Percentiles rank a stretch among this genome's conserved stretches.
phyloP scores from a whole-genome alignment of 2,113 vertebrate species.

The Oncorhynchus kisutch region DNA sequence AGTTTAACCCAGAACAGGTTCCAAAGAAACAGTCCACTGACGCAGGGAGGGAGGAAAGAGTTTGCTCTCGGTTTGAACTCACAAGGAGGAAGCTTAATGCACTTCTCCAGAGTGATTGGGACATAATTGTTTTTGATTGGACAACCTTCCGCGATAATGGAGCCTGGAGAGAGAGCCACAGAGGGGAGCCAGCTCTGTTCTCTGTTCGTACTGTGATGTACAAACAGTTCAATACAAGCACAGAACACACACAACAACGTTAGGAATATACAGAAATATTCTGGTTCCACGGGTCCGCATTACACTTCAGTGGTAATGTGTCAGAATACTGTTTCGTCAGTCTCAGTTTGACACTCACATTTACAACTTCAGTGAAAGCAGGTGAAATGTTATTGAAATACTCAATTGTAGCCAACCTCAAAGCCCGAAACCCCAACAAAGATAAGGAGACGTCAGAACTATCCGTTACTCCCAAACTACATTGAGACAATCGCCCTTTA shows the following conservation, averaged over 20 bases:
- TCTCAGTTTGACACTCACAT: too few relatives aligned
- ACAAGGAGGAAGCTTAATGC: background rate
- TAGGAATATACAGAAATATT: slow-evolving; percentile 7
- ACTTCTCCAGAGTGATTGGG: slow-evolving; percentile 34
- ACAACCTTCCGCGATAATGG: slow-evolving; percentile 47
- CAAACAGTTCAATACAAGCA: background rate
- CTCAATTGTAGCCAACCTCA: too few relatives aligned
- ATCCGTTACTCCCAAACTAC: background rate
- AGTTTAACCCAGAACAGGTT: background rate
- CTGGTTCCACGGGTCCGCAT: slow-evolving; percentile 3
- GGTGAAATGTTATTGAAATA: too few relatives aligned
- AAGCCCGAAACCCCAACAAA: too few relatives aligned
- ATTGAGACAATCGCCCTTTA: background rate
- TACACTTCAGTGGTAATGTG: too few relatives aligned
- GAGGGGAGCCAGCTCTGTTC: slow-evolving; percentile 1
- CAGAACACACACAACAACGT: slow-evolving; percentile 14
- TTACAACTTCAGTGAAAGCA: too few relatives aligned
- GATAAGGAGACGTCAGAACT: background rate
- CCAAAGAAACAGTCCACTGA: background rate
- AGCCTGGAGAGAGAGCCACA: slow-evolving; percentile 24
- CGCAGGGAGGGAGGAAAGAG: background rate
- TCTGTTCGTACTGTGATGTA: too few relatives aligned
- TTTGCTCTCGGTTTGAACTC: background rate
- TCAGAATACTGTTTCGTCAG: too few relatives aligned
- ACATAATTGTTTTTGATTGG: slow-evolving; percentile 47